phyloP scores from a whole-genome alignment of 2,888 invertebrate genomes.

The Drosophila formosana region DNA sequence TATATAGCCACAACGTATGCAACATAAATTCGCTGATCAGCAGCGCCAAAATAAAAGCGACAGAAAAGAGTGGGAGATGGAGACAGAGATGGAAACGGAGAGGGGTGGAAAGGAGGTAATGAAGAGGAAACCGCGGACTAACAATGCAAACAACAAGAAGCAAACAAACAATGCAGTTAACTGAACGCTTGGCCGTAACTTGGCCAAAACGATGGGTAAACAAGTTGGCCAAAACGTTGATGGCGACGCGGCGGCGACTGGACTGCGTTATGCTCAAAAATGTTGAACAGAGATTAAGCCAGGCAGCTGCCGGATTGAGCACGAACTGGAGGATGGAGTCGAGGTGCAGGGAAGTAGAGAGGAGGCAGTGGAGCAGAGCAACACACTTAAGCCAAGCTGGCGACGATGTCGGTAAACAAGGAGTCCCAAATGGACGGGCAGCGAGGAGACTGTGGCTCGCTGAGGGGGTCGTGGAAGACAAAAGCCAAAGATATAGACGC shows the following conservation, averaged over 20 bases:
- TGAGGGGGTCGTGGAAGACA: conserved; percentile 20
- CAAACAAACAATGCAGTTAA: conserved; percentile 63
- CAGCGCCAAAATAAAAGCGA: conserved; percentile 11
- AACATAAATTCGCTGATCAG: conserved; percentile 42
- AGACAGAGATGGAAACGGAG: neutral
- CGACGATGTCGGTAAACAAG: conserved; percentile 42
- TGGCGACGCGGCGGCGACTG: conserved; percentile 50
- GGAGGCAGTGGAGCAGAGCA: conserved; percentile 5
- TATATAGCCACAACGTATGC: conserved; percentile 58
- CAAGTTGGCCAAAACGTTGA: conserved; percentile 53
- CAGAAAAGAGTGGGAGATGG: neutral
- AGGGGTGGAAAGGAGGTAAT: neutral
- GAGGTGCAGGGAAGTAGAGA: neutral
- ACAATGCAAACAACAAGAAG: conserved; percentile 45
- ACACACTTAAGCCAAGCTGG: conserved; percentile 36
- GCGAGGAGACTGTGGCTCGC: conserved; percentile 4
- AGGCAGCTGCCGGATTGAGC: neutral
- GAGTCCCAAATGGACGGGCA: conserved; percentile 11
- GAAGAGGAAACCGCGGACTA: conserved; percentile 28
- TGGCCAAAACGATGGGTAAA: conserved; percentile 57
- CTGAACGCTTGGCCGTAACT: conserved; percentile 45
- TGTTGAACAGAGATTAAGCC: conserved; percentile 64
- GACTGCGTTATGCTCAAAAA: conserved; percentile 52
- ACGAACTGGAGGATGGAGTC: neutral
- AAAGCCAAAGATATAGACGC: conserved; percentile 55